Base-by-base conservation (phyloP, 2,113 vertebrate species). In the Coreoperca whiteheadi region DNA sequence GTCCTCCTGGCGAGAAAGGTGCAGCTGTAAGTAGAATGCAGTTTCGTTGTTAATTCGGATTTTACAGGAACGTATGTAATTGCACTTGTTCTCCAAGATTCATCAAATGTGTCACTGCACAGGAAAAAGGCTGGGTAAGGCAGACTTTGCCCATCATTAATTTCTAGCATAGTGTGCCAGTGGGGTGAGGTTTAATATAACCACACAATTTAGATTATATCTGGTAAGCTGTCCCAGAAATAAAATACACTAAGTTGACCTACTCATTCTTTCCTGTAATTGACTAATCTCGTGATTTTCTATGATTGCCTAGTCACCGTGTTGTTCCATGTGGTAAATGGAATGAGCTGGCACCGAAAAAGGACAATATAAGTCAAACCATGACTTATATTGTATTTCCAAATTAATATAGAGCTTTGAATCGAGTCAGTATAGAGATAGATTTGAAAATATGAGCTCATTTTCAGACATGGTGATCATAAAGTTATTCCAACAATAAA, bases 1-100 rank as follows among this genome's bases (percentile, higher is more conserved):
- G 98, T 73, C 97, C 97, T 66, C 83, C 97, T 23, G 98, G 98
- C 90, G 98, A 99, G 84, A 99, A 99, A 90, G 98, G 98, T 81
- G 87, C 95, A 76, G 65, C 94, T 93, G 98, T 99, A 94, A 93
- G 97, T 97, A 32, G 41, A n/a, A 32, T 61, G 2, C 56, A 16
- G 41, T 70, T 74, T 65, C 30, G 11, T 23, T 59, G 21, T 53
- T 46, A 5, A 34, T 57, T 56, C 46, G 2, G 23, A 41, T 75
- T 56, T 81, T 59, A 60, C 15, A 43, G 23, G 11, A 34, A 71
- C 64, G 51, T 16, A 14, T 28, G 6, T 79, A 51, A 77, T 67
- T 57, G 12, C 30, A 65, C 43, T 39, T 79, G 20, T 82, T 78
- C 41, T 56, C 8, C 56, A 41, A 77, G 21, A 71, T 68, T 64